Evolutionary conservation across 2,113 vertebrate species (phyloP), one percentile per base, ranked within the genome.

Genomic region (Scolopax mira): DNA sequence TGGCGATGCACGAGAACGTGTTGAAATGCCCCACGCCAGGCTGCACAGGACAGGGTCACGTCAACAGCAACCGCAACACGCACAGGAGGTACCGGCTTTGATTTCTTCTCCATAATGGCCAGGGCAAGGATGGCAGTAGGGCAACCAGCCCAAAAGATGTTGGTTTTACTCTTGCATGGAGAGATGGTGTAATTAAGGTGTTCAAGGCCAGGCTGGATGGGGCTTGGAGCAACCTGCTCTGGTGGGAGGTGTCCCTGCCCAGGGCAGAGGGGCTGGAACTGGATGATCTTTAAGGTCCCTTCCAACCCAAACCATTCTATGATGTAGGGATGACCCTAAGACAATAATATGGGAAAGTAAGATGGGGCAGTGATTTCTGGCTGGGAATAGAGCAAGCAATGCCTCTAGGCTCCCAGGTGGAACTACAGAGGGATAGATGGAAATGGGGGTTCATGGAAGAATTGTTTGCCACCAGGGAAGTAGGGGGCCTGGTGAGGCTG

Each of bases 1-100:
- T 99, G 98, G 99, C 99, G 72, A 99, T 99, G 99, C 99, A 99
- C 27, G 99, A 99, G 98, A 99, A 99, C 42, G 99, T 99, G 96
- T 97, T 99, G 96, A 99, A 99, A 98, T 99, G 99, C 95, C 99
- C 99, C 22, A 99, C 99, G 3, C 99, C 99, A 13, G 99, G 99
- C 93, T 99, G 99, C 97, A 99, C 99, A 3, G 99, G 99, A 93
- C 99, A 99, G 97, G 99, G 99, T 91, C 99, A 99, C 9, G 99
- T 99, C 91, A 99, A 99, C 98, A 99, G 99, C 98, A 99, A 99
- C 98, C 98, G 99, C 65, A 99, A 99, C 98, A 99, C 99, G 21
- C 99, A 99, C 96, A 98, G 99, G 97, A 99, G 99, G 99, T 99
- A 99, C 55, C 13, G 4, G 6, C 83, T 85, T 57, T 35, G 42